phyloP scores from a whole-genome alignment of 2,888 invertebrate species.

The Drosophila robusta region DNA sequence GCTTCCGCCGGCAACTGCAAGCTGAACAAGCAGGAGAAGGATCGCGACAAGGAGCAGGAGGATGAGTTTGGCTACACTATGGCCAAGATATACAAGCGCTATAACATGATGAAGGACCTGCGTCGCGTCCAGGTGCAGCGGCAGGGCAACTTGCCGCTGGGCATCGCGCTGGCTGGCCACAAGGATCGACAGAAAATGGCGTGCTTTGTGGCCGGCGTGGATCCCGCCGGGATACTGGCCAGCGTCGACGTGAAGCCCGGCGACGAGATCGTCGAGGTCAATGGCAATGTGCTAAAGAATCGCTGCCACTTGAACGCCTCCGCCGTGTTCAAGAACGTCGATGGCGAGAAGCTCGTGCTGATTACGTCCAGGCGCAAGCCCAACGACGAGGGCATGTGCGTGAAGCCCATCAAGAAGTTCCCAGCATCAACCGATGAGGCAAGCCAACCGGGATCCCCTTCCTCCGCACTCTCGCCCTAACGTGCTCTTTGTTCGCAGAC shows the following conservation, averaged over 20 bases:
- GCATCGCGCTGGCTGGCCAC: slow-evolving; percentile 97
- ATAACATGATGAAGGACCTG: slow-evolving; percentile 92
- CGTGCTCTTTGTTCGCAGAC: slow-evolving; percentile 58
- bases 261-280: slow-evolving; percentile 98
- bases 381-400: slow-evolving; percentile 90
- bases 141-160: slow-evolving; percentile 91
- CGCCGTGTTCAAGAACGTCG: slow-evolving; percentile 96
- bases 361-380: slow-evolving; percentile 86
- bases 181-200: slow-evolving; percentile 97
- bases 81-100: slow-evolving; percentile 96
- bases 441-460: slow-evolving; percentile 59
- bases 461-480: not conserved
- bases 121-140: slow-evolving; percentile 88
- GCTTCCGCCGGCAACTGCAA: slow-evolving; percentile 95
- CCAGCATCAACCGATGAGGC: slow-evolving; percentile 94
- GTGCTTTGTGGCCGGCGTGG: slow-evolving; percentile 97
- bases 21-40: slow-evolving; percentile 90
- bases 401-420: slow-evolving; percentile 94
- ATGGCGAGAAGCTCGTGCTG: slow-evolving; percentile 93
- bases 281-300: slow-evolving; percentile 96
- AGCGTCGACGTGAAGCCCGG: slow-evolving; percentile 93
- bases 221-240: slow-evolving; percentile 93
- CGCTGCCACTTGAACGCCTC: slow-evolving; percentile 98
- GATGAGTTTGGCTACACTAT: slow-evolving; percentile 97
- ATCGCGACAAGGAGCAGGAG: slow-evolving; percentile 93